Percentiles rank a stretch among this genome's conserved stretches.
These are phyloP conservation scores for Drosophila parabipectinata DNA, from an alignment of 1,140 invertebrate genomes.

Conservation along the genomic window DNA sequence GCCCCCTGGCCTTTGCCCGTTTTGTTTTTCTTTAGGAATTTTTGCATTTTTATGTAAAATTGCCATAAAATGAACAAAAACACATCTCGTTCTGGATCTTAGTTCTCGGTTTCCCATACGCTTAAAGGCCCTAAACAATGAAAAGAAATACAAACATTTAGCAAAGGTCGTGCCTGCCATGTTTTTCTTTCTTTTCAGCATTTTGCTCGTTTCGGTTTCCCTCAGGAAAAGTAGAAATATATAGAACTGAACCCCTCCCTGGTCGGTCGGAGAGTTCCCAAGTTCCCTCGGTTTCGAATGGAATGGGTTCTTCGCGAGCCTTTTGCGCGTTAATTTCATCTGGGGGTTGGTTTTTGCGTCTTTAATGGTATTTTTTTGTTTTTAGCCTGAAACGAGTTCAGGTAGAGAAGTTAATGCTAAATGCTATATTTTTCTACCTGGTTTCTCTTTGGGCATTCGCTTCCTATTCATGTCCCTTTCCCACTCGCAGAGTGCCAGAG, in stretches of 20 bases:
- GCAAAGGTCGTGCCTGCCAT: conserved; percentile 68
- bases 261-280: background rate
- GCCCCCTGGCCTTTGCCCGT: background rate
- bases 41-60: conserved; percentile 2
- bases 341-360: conserved; percentile 65
- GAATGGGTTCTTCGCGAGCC: conserved; percentile 14
- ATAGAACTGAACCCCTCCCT: conserved; percentile 15
- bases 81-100: background rate
- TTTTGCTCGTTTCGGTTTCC: conserved; percentile 19
- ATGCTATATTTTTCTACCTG: conserved; percentile 56
- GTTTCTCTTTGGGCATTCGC: background rate
- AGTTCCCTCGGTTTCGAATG: background rate
- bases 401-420: conserved; percentile 41
- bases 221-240: conserved; percentile 40
- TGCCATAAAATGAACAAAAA: background rate
- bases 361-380: conserved; percentile 42
- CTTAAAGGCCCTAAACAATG: conserved; percentile 40
- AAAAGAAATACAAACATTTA: conserved; percentile 36
- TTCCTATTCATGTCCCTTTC: conserved; percentile 15
- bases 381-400: conserved; percentile 25
- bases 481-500: background rate
- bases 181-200: conserved; percentile 16
- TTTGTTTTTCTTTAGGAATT: conserved; percentile 4
- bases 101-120: background rate
- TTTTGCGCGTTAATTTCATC: conserved; percentile 72